These are phyloP conservation scores for Dromaius novaehollandiae DNA, from an alignment of 2,113 vertebrate genomes.

Conservation along the genomic window DNA sequence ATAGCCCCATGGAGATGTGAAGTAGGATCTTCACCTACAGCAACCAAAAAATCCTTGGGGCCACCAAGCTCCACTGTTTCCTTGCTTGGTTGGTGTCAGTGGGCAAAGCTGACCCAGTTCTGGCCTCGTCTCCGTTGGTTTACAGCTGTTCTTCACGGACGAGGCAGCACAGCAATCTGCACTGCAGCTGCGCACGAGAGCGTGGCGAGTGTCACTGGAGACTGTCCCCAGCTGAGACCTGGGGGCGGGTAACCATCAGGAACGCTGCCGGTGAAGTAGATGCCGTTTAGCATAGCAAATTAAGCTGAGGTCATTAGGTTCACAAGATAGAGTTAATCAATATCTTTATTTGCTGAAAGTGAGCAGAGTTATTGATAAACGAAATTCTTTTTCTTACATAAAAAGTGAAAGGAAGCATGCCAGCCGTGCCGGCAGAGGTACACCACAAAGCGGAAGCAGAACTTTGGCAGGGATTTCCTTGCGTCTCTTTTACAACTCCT, in stretches of 20 bases:
- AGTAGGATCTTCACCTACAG: neutral
- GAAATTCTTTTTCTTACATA: neutral
- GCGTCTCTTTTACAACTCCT: neutral
- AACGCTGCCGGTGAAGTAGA: too few relatives aligned
- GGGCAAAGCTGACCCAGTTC: neutral
- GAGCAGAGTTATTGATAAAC: neutral
- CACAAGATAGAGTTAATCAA: too few relatives aligned
- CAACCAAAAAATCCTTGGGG: neutral
- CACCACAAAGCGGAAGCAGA: neutral
- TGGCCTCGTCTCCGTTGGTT: too few relatives aligned
- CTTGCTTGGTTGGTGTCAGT: neutral
- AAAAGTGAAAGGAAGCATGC: neutral
- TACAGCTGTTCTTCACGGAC: too few relatives aligned
- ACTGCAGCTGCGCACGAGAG: too few relatives aligned
- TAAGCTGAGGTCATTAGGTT: too few relatives aligned
- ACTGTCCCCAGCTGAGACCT: too few relatives aligned
- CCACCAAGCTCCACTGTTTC: too few relatives aligned
- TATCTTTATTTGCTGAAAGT: neutral
- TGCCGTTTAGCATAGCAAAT: too few relatives aligned
- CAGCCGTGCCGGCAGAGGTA: neutral
- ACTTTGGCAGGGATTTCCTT: neutral
- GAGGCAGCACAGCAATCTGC: too few relatives aligned
- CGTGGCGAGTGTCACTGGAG: too few relatives aligned
- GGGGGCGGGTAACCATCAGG: too few relatives aligned
- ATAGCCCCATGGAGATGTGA: accelerated